These are phyloP conservation scores for Nautilus pompilius DNA, from an alignment of 1,140 invertebrate genomes.

Conservation along the genomic window DNA sequence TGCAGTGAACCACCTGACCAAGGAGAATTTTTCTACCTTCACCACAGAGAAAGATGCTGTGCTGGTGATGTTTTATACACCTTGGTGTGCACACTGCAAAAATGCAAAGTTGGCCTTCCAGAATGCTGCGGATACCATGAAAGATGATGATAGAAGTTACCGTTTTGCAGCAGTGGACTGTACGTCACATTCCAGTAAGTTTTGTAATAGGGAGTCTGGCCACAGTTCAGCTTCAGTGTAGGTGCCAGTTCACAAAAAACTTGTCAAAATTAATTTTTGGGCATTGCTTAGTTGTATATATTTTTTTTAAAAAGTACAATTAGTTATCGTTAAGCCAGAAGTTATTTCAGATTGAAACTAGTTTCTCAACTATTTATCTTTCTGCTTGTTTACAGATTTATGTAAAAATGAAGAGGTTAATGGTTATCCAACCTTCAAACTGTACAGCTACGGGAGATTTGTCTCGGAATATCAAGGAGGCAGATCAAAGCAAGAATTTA, in stretches of 20 bases:
- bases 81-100: conserved; percentile 84
- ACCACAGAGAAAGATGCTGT: conserved; percentile 33
- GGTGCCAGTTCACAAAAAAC: not conserved
- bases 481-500: conserved; percentile 58
- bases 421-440: conserved; percentile 79
- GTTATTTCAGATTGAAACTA: not conserved
- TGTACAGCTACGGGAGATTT: conserved; percentile 75
- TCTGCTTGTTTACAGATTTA: conserved; percentile 26
- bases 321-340: not conserved
- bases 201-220: not conserved
- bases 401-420: conserved; percentile 63
- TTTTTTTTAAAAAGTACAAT: not conserved
- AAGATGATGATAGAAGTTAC: conserved; percentile 54
- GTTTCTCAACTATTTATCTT: not conserved
- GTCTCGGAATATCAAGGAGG: conserved; percentile 65
- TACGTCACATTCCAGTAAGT: conserved; percentile 59
- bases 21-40: conserved; percentile 57
- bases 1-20: conserved; percentile 58
- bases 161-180: conserved; percentile 80
- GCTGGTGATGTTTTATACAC: conserved; percentile 51
- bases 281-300: not conserved
- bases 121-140: conserved; percentile 69
- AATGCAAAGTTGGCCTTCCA: conserved; percentile 78
- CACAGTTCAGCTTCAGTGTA: no score
- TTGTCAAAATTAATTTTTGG: not conserved